phyloP scores from a whole-genome alignment of 2,113 vertebrate species.

The Talpa occidentalis region DNA sequence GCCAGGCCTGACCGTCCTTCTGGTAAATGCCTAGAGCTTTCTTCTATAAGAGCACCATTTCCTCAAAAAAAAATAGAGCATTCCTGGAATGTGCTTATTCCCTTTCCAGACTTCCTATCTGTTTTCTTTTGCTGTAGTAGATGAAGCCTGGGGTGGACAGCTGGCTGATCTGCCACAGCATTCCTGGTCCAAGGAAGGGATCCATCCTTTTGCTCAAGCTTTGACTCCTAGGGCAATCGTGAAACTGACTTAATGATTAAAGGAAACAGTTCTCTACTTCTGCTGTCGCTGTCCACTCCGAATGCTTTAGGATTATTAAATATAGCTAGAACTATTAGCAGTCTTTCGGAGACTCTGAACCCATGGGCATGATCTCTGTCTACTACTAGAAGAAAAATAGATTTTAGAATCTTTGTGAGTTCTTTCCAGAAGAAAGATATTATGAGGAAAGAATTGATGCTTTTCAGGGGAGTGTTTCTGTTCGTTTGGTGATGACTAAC shows the following conservation, averaged over 20 bases:
- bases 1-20: too few relatives aligned
- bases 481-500: constrained; percentile 36
- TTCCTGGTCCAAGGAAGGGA: background rate
- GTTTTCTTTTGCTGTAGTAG: background rate
- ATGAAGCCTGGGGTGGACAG: background rate
- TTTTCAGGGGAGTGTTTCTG: background rate
- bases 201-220: background rate
- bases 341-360: background rate
- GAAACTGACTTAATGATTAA: background rate
- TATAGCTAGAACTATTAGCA: background rate
- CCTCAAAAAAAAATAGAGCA: background rate
- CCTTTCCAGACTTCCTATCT: background rate
- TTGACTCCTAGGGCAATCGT: too few relatives aligned
- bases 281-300: background rate
- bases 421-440: constrained; percentile 23
- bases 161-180: background rate
- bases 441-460: background rate
- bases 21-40: background rate
- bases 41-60: background rate
- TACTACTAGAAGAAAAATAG: background rate
- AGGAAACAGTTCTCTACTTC: background rate
- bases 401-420: background rate
- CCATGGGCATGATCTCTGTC: background rate
- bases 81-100: background rate
- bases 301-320: constrained; percentile 11